Conservation (phyloP, 2,888 invertebrate genomes). For the Oegoconia quadripuncta region DNA sequence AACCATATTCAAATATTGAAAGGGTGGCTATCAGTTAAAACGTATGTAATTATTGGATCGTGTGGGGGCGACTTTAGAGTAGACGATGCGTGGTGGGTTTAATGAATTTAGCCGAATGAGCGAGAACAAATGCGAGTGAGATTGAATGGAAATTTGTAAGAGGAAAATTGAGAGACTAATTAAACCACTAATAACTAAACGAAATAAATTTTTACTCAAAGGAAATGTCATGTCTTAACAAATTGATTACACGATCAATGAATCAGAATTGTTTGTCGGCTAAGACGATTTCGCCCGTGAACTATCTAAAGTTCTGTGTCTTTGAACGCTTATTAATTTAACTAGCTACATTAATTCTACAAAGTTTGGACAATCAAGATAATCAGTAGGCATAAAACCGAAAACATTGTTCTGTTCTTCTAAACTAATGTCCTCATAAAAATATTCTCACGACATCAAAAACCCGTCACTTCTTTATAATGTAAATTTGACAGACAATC, state of each 20-base stretch:
- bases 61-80: conserved; percentile 48
- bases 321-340: too few species aligned
- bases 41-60: conserved; percentile 74
- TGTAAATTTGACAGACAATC: conserved; percentile 74
- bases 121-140: conserved; percentile 44
- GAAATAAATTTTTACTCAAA: neutral
- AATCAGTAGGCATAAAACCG: too few species aligned
- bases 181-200: conserved; percentile 13
- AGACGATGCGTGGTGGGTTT: conserved; percentile 64
- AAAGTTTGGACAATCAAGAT: too few species aligned
- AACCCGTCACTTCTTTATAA: conserved; percentile 49
- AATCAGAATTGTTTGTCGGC: too few species aligned
- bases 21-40: conserved; percentile 70
- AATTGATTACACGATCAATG: too few species aligned
- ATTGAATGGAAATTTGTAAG: conserved; percentile 32
- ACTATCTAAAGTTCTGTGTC: too few species aligned
- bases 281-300: too few species aligned
- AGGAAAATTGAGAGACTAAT: conserved; percentile 25
- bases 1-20: conserved; percentile 71
- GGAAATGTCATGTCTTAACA: neutral
- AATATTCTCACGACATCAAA: conserved; percentile 57
- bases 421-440: conserved; percentile 27
- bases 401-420: too few species aligned
- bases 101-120: conserved; percentile 64
- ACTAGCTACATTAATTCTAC: too few species aligned